These are phyloP conservation scores for Cervus canadensis DNA, from an alignment of 2,113 vertebrate species.

Conservation along the genomic window DNA sequence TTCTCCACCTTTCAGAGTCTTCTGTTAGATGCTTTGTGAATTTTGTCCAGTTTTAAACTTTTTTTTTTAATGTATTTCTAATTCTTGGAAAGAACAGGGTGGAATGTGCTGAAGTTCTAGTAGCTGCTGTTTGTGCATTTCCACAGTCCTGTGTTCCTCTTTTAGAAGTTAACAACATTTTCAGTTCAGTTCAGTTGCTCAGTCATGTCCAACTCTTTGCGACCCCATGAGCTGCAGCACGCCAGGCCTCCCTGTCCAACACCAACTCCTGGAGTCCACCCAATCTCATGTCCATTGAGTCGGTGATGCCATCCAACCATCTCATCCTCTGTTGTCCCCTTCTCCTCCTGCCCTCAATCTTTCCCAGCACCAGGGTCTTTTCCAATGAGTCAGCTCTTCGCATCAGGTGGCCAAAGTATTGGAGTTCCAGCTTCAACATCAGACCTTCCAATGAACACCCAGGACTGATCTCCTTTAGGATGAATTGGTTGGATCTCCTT, in stretches of 20 bases:
- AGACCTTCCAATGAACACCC: too few relatives aligned
- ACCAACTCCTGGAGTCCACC: rapidly evolving
- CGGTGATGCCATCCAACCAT: neutral
- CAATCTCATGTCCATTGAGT: neutral
- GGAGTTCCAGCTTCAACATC: too few relatives aligned
- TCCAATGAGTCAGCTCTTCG: too few relatives aligned
- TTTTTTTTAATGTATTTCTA: neutral
- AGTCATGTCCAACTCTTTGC: rapidly evolving
- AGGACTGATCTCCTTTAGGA: too few relatives aligned
- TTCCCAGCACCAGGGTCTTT: neutral
- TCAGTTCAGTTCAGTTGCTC: neutral
- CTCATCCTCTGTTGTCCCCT: neutral
- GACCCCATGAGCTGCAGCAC: rapidly evolving
- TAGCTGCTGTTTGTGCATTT: neutral
- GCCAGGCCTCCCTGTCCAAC: neutral
- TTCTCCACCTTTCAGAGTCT: neutral
- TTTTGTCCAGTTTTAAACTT: neutral
- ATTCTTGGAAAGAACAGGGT: neutral
- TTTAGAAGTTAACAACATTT: neutral
- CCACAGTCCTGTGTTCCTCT: neutral
- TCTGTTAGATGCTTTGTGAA: neutral
- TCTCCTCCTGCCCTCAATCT: neutral
- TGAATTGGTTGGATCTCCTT: too few relatives aligned
- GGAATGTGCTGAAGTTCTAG: neutral
- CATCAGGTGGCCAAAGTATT: too few relatives aligned